Percentiles rank a stretch among this genome's conserved stretches.
These are phyloP conservation scores for Acrocyrtus sp. DNA, from an alignment of 2,888 invertebrate genomes.

Conservation along the genomic window DNA sequence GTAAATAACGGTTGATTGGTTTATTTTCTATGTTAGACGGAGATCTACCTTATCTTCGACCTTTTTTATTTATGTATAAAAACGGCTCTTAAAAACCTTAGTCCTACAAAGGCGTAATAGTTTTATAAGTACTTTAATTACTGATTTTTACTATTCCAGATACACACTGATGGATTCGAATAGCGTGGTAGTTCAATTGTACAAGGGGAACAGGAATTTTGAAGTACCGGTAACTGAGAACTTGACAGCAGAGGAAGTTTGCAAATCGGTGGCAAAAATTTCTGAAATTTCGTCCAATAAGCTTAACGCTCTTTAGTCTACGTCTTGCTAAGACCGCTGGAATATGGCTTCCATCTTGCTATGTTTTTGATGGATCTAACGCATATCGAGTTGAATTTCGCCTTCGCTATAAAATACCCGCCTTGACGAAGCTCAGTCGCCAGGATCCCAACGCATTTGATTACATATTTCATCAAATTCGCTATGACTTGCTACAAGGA, in stretches of 20 bases:
- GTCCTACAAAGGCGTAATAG: neutral
- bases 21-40: no score
- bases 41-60: neutral
- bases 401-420: conserved; percentile 81
- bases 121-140: neutral
- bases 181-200: conserved; percentile 56
- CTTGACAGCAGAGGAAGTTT: conserved; percentile 76
- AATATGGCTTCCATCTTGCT: conserved; percentile 78
- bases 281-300: conserved; percentile 79
- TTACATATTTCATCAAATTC: conserved; percentile 86
- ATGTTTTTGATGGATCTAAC: conserved; percentile 69
- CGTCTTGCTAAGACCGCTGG: conserved; percentile 70
- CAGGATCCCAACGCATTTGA: conserved; percentile 82
- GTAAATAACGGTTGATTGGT: no score
- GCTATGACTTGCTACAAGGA: conserved; percentile 82
- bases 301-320: conserved; percentile 81
- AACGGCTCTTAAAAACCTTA: neutral
- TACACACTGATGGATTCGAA: conserved; percentile 56
- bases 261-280: conserved; percentile 75
- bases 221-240: conserved; percentile 59
- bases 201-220: conserved; percentile 58
- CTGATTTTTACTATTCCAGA: conserved; percentile 23
- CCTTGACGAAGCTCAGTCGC: conserved; percentile 72
- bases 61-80: no score
- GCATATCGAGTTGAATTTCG: conserved; percentile 76